Conservation (phyloP, 2,888 invertebrate species). For the Pollenia amentaria region DNA sequence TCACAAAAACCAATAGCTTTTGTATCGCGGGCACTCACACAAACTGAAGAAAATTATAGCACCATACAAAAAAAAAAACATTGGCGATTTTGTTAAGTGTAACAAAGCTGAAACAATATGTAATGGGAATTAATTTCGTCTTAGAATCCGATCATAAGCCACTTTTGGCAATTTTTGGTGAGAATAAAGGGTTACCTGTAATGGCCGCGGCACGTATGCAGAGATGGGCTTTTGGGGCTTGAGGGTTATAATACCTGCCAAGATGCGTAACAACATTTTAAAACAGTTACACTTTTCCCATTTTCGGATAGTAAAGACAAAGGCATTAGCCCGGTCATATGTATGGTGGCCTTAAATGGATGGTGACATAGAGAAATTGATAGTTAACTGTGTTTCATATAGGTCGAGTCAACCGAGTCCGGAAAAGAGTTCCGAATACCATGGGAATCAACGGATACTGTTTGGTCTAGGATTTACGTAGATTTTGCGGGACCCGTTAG, state of each 20-base stretch:
- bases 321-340: constrained; percentile 45
- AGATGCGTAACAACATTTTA: constrained; percentile 2
- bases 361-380: constrained; percentile 51
- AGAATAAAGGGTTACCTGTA: constrained; percentile 37
- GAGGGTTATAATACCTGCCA: too few relatives aligned
- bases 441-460: constrained; percentile 61
- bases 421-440: constrained; percentile 64
- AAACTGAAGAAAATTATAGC: constrained; percentile 69
- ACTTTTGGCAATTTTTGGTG: constrained; percentile 55
- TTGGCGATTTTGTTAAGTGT: constrained; percentile 54
- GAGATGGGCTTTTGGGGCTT: constrained; percentile 16
- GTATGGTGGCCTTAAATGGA: constrained; percentile 55
- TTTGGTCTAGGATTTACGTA: constrained; percentile 51
- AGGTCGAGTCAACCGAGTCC: constrained; percentile 62
- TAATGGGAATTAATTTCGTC: too few relatives aligned
- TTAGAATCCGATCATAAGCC: too few relatives aligned
- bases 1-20: constrained; percentile 72
- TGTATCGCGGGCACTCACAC: constrained; percentile 65
- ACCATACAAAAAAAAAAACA: constrained; percentile 53
- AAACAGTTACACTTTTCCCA: constrained; percentile 64
- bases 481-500: constrained; percentile 72
- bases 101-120: constrained; percentile 56
- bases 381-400: constrained; percentile 60
- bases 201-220: constrained; percentile 48
- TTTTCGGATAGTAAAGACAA: constrained; percentile 70